These are phyloP conservation scores for Troglohyphantes excavatus DNA, from an alignment of 2,888 invertebrate species.

Conservation along the genomic window DNA sequence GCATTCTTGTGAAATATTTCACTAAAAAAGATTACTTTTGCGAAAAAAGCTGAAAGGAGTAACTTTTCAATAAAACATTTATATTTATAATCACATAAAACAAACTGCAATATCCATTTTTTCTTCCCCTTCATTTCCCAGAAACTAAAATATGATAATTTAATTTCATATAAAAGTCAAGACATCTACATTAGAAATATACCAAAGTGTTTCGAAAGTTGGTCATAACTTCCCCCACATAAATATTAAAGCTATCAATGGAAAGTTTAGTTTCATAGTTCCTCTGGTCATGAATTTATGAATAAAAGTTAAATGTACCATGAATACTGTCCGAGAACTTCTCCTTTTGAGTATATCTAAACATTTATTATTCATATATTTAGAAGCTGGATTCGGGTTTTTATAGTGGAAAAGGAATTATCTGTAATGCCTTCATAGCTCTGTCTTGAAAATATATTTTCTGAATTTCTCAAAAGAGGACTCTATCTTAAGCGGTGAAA, in stretches of 20 bases:
- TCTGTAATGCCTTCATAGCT: not conserved
- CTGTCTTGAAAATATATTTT: not conserved
- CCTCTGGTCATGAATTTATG: not conserved
- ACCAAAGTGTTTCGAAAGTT: not conserved
- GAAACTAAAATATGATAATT: not conserved
- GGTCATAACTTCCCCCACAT: not conserved
- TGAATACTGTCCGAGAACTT: not conserved
- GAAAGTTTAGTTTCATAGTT: slow-evolving; percentile 1
- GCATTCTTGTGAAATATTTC: too few species aligned
- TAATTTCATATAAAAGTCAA: not conserved
- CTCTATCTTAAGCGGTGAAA: too few species aligned
- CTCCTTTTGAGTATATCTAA: not conserved
- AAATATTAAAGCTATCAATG: not conserved
- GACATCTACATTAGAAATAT: not conserved
- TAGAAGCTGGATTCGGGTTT: not conserved
- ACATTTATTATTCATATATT: not conserved
- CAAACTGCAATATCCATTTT: too few species aligned
- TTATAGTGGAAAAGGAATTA: not conserved
- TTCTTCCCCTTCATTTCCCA: too few species aligned
- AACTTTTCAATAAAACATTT: too few species aligned
- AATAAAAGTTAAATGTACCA: not conserved
- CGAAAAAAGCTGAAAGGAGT: too few species aligned
- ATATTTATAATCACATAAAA: too few species aligned
- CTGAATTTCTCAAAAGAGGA: not conserved
- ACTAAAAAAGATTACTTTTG: too few species aligned